Percentiles rank a stretch among this genome's conserved stretches.
Evolutionary conservation across 2,888 invertebrate species (phyloP).

Genomic region (Pilophorus perplexus): DNA sequence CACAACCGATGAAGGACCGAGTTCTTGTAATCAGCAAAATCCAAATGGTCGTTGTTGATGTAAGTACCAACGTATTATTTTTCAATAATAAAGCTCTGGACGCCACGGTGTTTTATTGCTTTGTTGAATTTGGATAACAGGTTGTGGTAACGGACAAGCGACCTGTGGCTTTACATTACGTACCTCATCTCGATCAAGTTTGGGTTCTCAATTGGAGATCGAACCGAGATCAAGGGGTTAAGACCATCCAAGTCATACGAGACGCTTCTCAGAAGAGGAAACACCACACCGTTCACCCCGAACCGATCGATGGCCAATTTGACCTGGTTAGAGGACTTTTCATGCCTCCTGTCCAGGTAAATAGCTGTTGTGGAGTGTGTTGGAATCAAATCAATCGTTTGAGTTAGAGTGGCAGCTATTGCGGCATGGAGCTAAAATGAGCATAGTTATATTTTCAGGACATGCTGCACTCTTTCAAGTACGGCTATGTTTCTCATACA

Average conservation of each 20-base stretch:
- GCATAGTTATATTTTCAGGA: no score
- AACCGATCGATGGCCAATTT: constrained; percentile 73
- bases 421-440: no score
- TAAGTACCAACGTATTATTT: no score
- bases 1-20: constrained; percentile 68
- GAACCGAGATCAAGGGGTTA: constrained; percentile 59
- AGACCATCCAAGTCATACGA: constrained; percentile 69
- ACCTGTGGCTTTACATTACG: constrained; percentile 68
- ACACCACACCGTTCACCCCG: constrained; percentile 69
- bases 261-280: constrained; percentile 69
- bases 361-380: no score
- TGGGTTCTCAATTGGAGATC: constrained; percentile 71
- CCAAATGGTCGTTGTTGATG: constrained; percentile 69
- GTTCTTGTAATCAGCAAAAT: constrained; percentile 69
- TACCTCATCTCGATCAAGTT: constrained; percentile 69
- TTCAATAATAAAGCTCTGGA: neutral
- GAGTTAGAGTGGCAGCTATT: no score
- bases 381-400: no score
- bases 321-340: constrained; percentile 66
- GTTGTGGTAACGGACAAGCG: constrained; percentile 69
- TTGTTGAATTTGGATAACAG: constrained; percentile 51
- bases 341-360: constrained; percentile 61
- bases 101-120: neutral
- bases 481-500: constrained; percentile 71
- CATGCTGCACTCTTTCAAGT: constrained; percentile 62